Base-by-base conservation (phyloP, 2,888 invertebrate genomes). In the Caenorhabditis drosophilae region DNA sequence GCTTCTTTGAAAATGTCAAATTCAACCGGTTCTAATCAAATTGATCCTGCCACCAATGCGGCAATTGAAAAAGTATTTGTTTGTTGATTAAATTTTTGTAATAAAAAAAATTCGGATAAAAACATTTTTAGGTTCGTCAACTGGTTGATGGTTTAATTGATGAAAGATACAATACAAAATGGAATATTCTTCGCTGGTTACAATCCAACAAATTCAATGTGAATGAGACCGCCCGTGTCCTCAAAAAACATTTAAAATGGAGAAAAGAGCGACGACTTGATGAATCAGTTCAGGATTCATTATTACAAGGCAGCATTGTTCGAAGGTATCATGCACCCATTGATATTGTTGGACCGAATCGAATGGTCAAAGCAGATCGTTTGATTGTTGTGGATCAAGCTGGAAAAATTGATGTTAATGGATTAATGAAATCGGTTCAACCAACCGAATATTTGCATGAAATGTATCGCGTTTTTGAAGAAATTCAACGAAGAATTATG, bases 371-470 rank as follows among this genome's bases (percentile, higher is more conserved):
- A 20, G 75, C 68, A 15, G 71, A 75, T 57, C 49, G 72, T 25
- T 47, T 75, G 12, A 55, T 75, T 4, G 66, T 73, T 3, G 60
- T 75, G 20, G 75, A 75, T 60, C 64, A 64, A 51, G 71, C 75
- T 16, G 73, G 70, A 31, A 58, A 58, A 58, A 64, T 70, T 20
- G 74, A 74, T 52, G 62, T 74, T 12, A 51, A 46, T 6, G 74
- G 74, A 35, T 55, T 74, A 38, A 62, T 74, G 74, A 74, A 71
- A 52, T 57, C 68, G 6, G 73, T 75, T 11, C 75, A 75, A 42
- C 75, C 75, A n/a, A 72, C 75, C 22, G 70, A 75, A 57, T 75
- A 73, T 41, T 44, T 75, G 12, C 75, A 75, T 49, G 64, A 69
- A 31, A 71, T 71, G 67, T 75, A 67, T 56, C 38, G 71, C 4